Evolutionary conservation across 2,113 vertebrate species (phyloP), one percentile per base, ranked within the genome.

Genomic region (Lampris incognitus): DNA sequence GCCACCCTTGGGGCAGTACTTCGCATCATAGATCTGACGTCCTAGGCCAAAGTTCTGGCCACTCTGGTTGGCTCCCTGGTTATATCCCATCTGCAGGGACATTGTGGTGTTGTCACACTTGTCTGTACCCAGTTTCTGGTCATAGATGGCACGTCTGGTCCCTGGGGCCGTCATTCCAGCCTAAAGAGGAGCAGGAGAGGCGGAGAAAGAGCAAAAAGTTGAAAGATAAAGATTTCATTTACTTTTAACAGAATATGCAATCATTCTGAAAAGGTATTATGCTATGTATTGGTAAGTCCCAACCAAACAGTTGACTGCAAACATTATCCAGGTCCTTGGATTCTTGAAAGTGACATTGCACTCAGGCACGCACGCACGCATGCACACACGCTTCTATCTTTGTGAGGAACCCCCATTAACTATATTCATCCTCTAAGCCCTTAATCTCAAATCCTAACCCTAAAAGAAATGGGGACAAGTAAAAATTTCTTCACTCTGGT

Each of bases 11-110:
- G 97, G 95, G 87, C 97, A 99, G 90, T 99, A 98, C 77, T 98
- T 99, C 85, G 97, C 93, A 74, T 99, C 96, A 0, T 95, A 99
- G 85, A 99, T 98, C 93, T 98, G 97, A n/a, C 97, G 95, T 1
- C 96, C 95, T n/a, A 98, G 88, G 13, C 97, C 97, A 0, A 98
- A 98, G 85, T 97, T 95, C 91, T 97, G 97, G 40, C 97, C 97
- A 0, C 95, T 97, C 88, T 98, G 97, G 85, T 92, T 98, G 89
- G 97, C 97, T 0, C 97, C 97, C 84, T 97, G 95, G 51, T 92
- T 94, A 88, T 92, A 97, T 54, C 97, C 97, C 97, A 98, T 98
- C 93, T 99, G 97, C 65, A 98, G 95, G 0, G 97, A 98, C 95
- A 97, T 96, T 82, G 96, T 97, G 71, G 93, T 96, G 90, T 96